These are phyloP conservation scores for Hylaea fasciaria DNA, from an alignment of 2,888 invertebrate genomes.

Conservation along the genomic window DNA sequence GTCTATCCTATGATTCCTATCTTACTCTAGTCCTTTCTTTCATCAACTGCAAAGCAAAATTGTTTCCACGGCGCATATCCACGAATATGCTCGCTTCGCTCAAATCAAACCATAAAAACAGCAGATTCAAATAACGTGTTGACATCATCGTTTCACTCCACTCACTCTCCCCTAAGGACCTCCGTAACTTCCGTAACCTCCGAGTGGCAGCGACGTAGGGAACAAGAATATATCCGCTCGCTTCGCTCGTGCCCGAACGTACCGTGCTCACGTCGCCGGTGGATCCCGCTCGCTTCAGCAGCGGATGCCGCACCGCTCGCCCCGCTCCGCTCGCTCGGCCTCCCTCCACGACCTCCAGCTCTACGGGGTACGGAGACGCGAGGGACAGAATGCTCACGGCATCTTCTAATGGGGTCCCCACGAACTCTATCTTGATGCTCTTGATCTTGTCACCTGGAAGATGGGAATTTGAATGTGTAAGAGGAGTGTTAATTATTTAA, in stretches of 20 bases:
- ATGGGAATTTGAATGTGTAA: not conserved
- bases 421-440: conserved; percentile 93
- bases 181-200: too few species aligned
- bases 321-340: conserved; percentile 73
- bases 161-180: too few species aligned
- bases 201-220: too few species aligned
- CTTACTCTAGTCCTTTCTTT: too few species aligned
- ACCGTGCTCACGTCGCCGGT: conserved; percentile 90
- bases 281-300: conserved; percentile 91
- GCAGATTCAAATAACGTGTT: too few species aligned
- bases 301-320: conserved; percentile 88
- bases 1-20: too few species aligned
- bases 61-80: too few species aligned
- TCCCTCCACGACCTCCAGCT: conserved; percentile 88
- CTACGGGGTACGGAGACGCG: conserved; percentile 95
- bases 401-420: conserved; percentile 95
- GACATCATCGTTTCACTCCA: too few species aligned
- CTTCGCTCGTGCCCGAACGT: conserved; percentile 38
- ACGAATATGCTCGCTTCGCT: not conserved
- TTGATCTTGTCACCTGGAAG: conserved; percentile 93
- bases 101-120: not conserved
- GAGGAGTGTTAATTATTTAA: not conserved
- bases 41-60: too few species aligned
- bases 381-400: conserved; percentile 95
- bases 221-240: too few species aligned